Conservation (phyloP, 2,888 invertebrate genomes). For the Beris morrisii region DNA sequence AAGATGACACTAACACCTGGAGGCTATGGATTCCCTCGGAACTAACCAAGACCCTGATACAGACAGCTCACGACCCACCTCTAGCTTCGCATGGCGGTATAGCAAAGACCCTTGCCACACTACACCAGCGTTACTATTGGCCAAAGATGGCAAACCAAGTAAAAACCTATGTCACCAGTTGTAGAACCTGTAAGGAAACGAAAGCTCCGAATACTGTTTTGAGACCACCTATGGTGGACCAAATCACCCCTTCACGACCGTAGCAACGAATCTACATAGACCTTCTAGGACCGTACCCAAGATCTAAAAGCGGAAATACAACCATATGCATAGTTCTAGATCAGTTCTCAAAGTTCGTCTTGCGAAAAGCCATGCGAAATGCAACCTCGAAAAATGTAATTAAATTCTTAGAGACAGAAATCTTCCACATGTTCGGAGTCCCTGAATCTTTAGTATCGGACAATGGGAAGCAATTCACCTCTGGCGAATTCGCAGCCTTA, state of each 20-base stretch:
- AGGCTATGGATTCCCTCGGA: constrained; percentile 1
- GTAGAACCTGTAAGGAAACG: neutral
- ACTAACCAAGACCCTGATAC: neutral
- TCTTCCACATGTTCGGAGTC: constrained; percentile 44
- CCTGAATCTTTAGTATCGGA: constrained; percentile 42
- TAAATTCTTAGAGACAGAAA: constrained; percentile 36
- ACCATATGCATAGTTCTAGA: constrained; percentile 36
- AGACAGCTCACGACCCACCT: neutral
- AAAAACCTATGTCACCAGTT: neutral
- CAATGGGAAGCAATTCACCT: constrained; percentile 43
- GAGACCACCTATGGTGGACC: neutral
- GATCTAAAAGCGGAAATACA: constrained; percentile 34
- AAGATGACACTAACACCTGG: too few species aligned
- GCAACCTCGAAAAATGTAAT: constrained; percentile 27
- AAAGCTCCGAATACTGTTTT: neutral
- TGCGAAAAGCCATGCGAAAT: constrained; percentile 34
- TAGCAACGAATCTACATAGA: constrained; percentile 32
- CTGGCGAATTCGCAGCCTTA: constrained; percentile 36
- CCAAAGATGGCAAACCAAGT: constrained; percentile 1
- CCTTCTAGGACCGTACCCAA: constrained; percentile 36
- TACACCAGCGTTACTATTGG: neutral
- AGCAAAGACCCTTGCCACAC: neutral
- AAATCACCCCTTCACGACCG: constrained; percentile 21
- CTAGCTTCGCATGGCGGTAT: neutral
- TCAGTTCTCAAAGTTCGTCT: constrained; percentile 37